Evolutionary conservation across 2,888 invertebrate genomes (phyloP), one percentile per base, ranked within the genome.

Genomic region (Drosophila affinis): DNA sequence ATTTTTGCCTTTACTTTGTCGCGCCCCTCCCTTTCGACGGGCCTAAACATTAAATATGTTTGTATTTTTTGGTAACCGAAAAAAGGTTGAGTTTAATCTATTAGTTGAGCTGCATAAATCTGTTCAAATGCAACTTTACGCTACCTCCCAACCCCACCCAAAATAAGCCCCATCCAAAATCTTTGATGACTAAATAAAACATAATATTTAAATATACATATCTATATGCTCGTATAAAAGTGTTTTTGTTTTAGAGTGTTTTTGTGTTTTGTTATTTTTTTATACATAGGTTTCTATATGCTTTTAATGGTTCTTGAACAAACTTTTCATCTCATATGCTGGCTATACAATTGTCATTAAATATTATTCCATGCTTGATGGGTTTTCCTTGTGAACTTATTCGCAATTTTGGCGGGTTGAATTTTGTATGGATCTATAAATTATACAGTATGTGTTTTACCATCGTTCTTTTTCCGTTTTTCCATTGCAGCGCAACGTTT

Each of bases 321-420:
- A 62, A 32, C 18, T 65, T 57, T 9, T 54, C 32, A 24, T 52
- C 55, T 27, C 39, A 32, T 39, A 56, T 53, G 46, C 48, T 39
- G 47, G 24, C 51, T 54, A 62, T 72, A 49, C 62, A 60, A 55
- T 55, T 44, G 27, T n/a, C 49, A 52, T 51, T 64, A 55, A 44
- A 39, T 64, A 63, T 44, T 55, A 47, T 39, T 49, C n/a, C 52
- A 56, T 49, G 34, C 59, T 59, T 51, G 53, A 52, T 62, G 47
- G 45, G 49, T 62, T 64, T 70, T 54, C 39, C 69, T 52, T 48
- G 72, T 72, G 72, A 72, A 74, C 78, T 80, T 79, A 76, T 75
- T 54, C 75, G 63, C 75, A 65, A 70, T 76, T 78, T 85, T 85
- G 85, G 85, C 85, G 88, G 85, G 85, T 76, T 84, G 75, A 81